These are phyloP conservation scores for Copidosoma aretas DNA, from an alignment of 2,888 invertebrate genomes.

Conservation along the genomic window DNA sequence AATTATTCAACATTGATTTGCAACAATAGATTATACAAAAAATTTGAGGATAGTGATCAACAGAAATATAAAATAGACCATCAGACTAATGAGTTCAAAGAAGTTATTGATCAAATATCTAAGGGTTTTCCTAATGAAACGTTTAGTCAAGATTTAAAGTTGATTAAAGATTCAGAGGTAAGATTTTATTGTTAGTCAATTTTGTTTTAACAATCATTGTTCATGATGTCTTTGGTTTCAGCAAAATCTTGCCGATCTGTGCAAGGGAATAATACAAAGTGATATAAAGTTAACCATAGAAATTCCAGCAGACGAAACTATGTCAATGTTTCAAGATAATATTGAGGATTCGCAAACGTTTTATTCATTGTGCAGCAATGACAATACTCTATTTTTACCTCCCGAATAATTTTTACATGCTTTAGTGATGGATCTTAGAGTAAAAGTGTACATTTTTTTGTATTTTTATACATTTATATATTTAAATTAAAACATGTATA, in stretches of 20 bases:
- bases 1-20: constrained; percentile 1
- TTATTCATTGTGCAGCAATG: constrained; percentile 57
- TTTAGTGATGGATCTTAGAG: constrained; percentile 2
- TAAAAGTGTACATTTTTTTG: neutral
- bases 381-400: constrained; percentile 52
- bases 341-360: constrained; percentile 58
- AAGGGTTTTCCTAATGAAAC: constrained; percentile 56
- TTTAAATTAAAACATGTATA: constrained; percentile 18
- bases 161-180: constrained; percentile 57
- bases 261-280: constrained; percentile 55
- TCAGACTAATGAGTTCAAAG: constrained; percentile 48
- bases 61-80: constrained; percentile 51
- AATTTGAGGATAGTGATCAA: constrained; percentile 54
- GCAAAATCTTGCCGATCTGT: constrained; percentile 57
- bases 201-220: neutral
- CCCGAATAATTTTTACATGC: constrained; percentile 30
- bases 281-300: constrained; percentile 59
- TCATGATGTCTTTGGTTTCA: constrained; percentile 35
- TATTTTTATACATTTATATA: neutral
- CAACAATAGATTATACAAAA: constrained; percentile 53
- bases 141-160: constrained; percentile 51
- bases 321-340: constrained; percentile 55
- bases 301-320: constrained; percentile 55
- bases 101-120: constrained; percentile 55
- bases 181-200: constrained; percentile 10